Evolutionary conservation across 2,113 vertebrate genomes (phyloP).

Genomic region (Onychostoma macrolepis): DNA sequence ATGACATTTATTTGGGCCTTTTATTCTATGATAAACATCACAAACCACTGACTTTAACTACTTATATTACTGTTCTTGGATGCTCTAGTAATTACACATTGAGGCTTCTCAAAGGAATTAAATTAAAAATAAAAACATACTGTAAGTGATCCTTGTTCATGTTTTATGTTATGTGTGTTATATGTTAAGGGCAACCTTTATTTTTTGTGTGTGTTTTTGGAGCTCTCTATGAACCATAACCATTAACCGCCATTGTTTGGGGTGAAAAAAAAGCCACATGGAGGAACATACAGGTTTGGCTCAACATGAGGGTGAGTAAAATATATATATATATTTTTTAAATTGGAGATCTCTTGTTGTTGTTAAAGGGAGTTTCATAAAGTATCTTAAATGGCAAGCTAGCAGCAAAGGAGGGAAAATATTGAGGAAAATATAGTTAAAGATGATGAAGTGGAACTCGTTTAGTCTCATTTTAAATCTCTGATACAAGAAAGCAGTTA

Average conservation of each 20-base stretch:
- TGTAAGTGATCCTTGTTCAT: neutral
- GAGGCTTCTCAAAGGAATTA: neutral
- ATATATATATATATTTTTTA: no score
- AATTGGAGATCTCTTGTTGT: no score
- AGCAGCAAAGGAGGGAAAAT: neutral
- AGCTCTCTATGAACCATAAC: no score
- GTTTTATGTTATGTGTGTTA: neutral
- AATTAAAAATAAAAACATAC: neutral
- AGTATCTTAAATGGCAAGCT: no score
- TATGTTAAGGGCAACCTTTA: neutral
- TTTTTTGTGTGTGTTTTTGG: neutral
- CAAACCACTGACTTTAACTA: neutral
- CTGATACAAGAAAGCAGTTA: neutral
- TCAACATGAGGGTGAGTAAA: no score
- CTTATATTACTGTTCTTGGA: neutral
- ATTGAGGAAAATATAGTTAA: neutral
- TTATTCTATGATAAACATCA: neutral
- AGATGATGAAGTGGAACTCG: neutral
- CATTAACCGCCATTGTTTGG: no score
- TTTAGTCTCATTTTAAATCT: neutral
- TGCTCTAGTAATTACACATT: neutral
- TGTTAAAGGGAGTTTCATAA: no score
- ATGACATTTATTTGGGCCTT: neutral
- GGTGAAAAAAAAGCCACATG: no score
- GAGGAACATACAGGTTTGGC: no score